These are phyloP conservation scores for Spongia lamella DNA, from an alignment of 37 sponge, comb jelly and placozoan genomes.

Conservation along the genomic window DNA sequence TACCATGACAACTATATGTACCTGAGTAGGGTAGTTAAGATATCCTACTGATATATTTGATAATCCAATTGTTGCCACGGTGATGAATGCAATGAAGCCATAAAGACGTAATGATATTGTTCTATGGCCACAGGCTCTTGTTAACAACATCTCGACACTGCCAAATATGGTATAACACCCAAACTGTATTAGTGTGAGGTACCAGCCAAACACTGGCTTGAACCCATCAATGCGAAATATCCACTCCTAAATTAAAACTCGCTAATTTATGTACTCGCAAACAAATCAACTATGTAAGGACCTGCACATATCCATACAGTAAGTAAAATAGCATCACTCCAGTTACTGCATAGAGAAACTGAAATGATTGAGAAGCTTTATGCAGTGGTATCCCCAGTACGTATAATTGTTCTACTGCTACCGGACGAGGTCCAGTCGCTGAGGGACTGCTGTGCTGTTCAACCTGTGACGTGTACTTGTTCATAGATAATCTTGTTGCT, in stretches of 20 bases:
- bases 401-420: not conserved
- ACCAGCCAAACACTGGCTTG: slow-evolving; percentile 79
- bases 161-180: slow-evolving; percentile 65
- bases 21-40: slow-evolving; percentile 91
- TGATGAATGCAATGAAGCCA: slow-evolving; percentile 62
- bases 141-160: slow-evolving; percentile 21
- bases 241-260: slow-evolving; percentile 56
- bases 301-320: slow-evolving; percentile 78
- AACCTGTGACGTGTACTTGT: too few species aligned
- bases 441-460: too few species aligned
- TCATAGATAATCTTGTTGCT: too few species aligned
- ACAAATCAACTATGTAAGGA: not conserved
- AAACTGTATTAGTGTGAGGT: slow-evolving; percentile 79
- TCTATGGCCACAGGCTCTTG: not conserved
- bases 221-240: slow-evolving; percentile 79
- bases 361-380: slow-evolving; percentile 26
- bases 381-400: slow-evolving; percentile 48
- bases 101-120: slow-evolving; percentile 64
- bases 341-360: slow-evolving; percentile 31
- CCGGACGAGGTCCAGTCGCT: not conserved
- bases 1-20: too few species aligned
- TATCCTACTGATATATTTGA: slow-evolving; percentile 82
- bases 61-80: slow-evolving; percentile 81
- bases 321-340: slow-evolving; percentile 73
- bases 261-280: not conserved